These are phyloP conservation scores for Sicus ferrugineus DNA, from an alignment of 2,888 invertebrate genomes.

Conservation along the genomic window DNA sequence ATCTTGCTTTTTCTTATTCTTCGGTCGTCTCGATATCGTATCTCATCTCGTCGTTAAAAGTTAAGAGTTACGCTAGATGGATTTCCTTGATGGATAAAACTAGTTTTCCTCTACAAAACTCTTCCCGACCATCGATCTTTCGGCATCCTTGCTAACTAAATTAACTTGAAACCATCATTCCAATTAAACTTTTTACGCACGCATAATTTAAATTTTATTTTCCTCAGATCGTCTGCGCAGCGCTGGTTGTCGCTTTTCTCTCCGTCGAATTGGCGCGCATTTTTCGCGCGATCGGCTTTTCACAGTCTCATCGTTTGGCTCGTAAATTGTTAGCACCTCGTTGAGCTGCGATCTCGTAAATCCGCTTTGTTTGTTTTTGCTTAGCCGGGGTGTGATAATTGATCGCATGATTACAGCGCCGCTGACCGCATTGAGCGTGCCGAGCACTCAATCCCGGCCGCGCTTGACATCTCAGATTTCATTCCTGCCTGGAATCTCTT, in stretches of 20 bases:
- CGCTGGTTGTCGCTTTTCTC: no score
- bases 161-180: background rate
- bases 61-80: no score
- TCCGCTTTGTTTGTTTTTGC: slow-evolving; percentile 20
- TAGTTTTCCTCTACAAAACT: no score
- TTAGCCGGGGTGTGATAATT: slow-evolving; percentile 22
- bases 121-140: no score
- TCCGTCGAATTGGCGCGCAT: background rate
- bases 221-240: background rate
- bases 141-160: no score
- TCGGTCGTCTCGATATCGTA: no score
- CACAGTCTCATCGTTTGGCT: background rate
- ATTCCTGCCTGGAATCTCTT: background rate
- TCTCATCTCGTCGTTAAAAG: no score
- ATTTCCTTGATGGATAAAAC: no score
- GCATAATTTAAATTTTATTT: background rate
- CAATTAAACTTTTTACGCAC: background rate
- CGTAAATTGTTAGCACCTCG: slow-evolving; percentile 22
- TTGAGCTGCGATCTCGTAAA: slow-evolving; percentile 14
- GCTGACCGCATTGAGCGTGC: slow-evolving; percentile 22
- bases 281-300: background rate
- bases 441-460: background rate
- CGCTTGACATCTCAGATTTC: slow-evolving; percentile 15
- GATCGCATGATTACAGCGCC: slow-evolving; percentile 18
- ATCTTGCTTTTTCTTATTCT: no score